Evolutionary conservation across 30 jellyfish, hydroid and myxozoan genomes (phyloP).

Genomic region (Aurelia sp.): DNA sequence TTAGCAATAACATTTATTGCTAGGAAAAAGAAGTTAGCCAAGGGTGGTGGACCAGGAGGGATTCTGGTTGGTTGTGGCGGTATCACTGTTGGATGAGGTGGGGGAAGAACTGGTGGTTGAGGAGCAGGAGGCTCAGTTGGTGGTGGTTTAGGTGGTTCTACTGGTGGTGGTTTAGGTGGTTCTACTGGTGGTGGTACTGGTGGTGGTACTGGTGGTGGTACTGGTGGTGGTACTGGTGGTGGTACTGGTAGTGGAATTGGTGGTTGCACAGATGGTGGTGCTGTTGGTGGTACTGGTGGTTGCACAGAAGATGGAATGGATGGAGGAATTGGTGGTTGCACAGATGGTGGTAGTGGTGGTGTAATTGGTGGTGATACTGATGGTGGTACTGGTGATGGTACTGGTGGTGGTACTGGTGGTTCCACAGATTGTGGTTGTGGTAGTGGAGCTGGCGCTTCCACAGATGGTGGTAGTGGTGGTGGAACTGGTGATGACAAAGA

Average conservation of each 20-base stretch:
- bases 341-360: neutral
- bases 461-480: slow-evolving; percentile 44
- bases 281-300: neutral
- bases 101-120: slow-evolving; percentile 16
- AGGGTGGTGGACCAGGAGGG: neutral
- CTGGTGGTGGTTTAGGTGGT: slow-evolving; percentile 6
- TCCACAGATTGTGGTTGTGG: too few species aligned
- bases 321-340: neutral
- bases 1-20: slow-evolving; percentile 8
- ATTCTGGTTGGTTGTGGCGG: neutral
- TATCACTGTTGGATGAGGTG: neutral
- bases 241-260: too few species aligned
- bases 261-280: too few species aligned
- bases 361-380: slow-evolving; percentile 5
- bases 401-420: slow-evolving; percentile 38
- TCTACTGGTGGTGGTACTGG: slow-evolving; percentile 8
- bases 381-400: slow-evolving; percentile 23
- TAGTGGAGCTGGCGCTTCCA: slow-evolving; percentile 22
- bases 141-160: slow-evolving; percentile 3
- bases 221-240: slow-evolving; percentile 8
- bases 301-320: neutral
- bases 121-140: slow-evolving; percentile 17
- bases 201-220: slow-evolving; percentile 49
- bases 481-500: slow-evolving; percentile 51
- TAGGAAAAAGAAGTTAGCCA: slow-evolving; percentile 10